These are phyloP conservation scores for Callipepla californica DNA, from an alignment of 2,113 vertebrate genomes.

Conservation along the genomic window DNA sequence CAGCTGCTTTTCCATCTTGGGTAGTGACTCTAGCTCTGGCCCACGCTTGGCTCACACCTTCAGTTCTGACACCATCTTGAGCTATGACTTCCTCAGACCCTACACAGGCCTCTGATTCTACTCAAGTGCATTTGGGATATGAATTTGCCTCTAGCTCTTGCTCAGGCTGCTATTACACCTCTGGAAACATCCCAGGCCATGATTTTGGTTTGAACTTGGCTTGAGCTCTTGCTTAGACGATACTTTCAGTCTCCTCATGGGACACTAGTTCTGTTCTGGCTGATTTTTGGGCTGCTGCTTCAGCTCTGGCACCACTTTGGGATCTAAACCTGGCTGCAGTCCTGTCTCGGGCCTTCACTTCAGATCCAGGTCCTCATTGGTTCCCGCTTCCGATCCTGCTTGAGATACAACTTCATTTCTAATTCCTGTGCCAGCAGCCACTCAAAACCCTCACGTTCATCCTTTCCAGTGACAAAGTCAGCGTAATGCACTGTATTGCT, in stretches of 20 bases:
- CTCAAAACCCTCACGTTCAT: background rate
- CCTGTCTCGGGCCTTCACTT: background rate
- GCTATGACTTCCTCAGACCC: background rate
- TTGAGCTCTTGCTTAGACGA: background rate
- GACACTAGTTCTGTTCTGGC: background rate
- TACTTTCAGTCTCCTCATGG: background rate
- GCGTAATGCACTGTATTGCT: rapidly evolving
- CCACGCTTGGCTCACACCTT: background rate
- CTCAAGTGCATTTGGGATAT: background rate
- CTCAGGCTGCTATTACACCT: background rate
- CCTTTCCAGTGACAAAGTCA: too few species aligned
- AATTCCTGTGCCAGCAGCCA: background rate
- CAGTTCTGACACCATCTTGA: background rate
- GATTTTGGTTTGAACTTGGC: background rate
- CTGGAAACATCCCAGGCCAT: background rate
- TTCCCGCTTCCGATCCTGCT: background rate
- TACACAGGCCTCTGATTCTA: background rate
- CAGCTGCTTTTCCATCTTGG: background rate
- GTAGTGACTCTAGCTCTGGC: background rate
- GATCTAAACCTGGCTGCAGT: background rate
- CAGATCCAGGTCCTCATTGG: background rate
- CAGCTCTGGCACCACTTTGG: background rate
- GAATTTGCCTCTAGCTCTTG: background rate
- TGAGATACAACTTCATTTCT: background rate
- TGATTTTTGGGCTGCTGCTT: background rate